A percentile compares a stretch with the other conserved stretches of the same genome.
phyloP scores from a whole-genome alignment of 2,888 invertebrate species.

The Camponotus fellah region DNA sequence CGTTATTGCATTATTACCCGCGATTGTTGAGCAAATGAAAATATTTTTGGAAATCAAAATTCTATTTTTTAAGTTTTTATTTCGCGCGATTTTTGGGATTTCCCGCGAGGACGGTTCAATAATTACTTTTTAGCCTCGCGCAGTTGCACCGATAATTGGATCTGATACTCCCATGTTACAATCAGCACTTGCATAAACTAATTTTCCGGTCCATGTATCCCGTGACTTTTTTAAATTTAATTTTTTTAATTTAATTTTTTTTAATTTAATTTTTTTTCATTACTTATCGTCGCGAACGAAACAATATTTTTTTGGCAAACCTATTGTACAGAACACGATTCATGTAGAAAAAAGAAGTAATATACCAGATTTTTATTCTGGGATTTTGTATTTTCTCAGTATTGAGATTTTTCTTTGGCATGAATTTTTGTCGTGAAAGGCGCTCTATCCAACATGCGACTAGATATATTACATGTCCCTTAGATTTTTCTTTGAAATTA shows the following conservation, averaged over 20 bases:
- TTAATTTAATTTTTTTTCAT: not conserved
- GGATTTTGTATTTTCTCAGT: not conserved
- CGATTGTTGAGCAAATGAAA: not conserved
- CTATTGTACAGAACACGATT: not conserved
- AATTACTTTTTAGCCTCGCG: not conserved
- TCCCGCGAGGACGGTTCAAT: not conserved
- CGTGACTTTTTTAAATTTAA: not conserved
- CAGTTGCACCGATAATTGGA: not conserved
- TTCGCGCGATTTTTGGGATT: not conserved
- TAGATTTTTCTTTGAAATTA: slow-evolving; percentile 25
- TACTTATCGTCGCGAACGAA: not conserved
- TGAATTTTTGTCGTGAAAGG: slow-evolving; percentile 17
- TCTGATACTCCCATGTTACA: not conserved
- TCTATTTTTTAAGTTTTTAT: not conserved
- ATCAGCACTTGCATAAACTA: not conserved
- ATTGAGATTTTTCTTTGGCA: not conserved
- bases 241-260: too few relatives aligned
- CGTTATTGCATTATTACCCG: not conserved
- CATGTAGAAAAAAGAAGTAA: not conserved
- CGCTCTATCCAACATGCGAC: not conserved
- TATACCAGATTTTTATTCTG: not conserved
- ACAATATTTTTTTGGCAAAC: not conserved
- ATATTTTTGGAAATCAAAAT: too few relatives aligned
- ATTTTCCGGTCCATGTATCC: not conserved
- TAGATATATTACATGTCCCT: slow-evolving; percentile 6